Evolutionary conservation across 2,113 vertebrate genomes (phyloP), one percentile per base, ranked within the genome.

Genomic region (Pseudorasbora parva): DNA sequence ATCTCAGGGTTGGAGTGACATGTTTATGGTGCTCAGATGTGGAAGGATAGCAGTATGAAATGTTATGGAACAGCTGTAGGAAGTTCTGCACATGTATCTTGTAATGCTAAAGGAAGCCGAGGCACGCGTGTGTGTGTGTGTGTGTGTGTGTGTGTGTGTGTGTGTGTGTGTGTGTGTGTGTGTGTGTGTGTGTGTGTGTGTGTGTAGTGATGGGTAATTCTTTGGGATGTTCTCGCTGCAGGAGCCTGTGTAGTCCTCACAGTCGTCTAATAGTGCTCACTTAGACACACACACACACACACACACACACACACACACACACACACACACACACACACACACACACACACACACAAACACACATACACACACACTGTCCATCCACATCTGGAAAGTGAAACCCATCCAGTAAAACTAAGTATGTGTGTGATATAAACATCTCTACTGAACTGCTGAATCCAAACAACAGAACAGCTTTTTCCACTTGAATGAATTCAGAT

Each of bases 1-100:
- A 82, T 78, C 59, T 79, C 71, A 69, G 25, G 41, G 62, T 47
- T 59, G 72, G 60, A 57, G 72, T 43, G 49, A 45, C 72, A 62
- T 37, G 43, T 87, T 83, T 66, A 87, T 80, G 57, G 49, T 78
- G 72, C 64, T 84, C 83, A 82, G 62, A 85, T 85, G 79, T 64
- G 68, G 78, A 78, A 41, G 14, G 25, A 11, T 27, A 82, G 64
- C 83, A 75, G 47, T 69, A 74, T 82, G 74, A 85, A 83, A 85
- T 74, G 68, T 83, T 80, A 85, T 17, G 74, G 80, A 41, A 21
- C 41, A 79, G 68, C 60, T 79, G 73, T 68, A 77, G 78, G 56
- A 84, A 54, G 77, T 19, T 84, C 41, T 69, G 68, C 85, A 72
- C 54, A 81, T 84, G 82, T 49, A 77, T 84, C 80, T 45, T 49